Percentiles rank a stretch among this genome's conserved stretches.
Evolutionary conservation across 2,797 vertebrate species (phyloP).

Genomic region (Corythornis leucogaster): DNA sequence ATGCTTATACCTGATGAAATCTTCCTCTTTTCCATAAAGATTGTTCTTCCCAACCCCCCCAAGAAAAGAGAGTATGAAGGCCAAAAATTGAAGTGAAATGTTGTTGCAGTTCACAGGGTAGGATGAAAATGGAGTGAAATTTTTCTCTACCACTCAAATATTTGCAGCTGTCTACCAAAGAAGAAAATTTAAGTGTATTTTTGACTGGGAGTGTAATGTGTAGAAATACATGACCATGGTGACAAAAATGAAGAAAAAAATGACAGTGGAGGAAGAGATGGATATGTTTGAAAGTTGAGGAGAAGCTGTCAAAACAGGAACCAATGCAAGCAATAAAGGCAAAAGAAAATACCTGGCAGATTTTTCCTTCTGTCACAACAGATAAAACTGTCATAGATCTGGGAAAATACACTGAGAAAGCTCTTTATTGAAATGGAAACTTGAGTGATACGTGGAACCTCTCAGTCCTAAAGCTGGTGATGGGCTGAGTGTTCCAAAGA

Average conservation of each 20-base stretch:
- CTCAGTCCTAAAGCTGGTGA: not conserved
- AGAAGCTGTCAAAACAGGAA: conserved; percentile 12
- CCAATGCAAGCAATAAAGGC: not conserved
- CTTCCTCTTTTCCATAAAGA: not conserved
- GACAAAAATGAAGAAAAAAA: not conserved
- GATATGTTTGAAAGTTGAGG: not conserved
- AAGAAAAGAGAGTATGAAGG: not conserved
- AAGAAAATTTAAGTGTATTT: not conserved
- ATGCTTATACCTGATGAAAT: not conserved
- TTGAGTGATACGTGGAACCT: not conserved
- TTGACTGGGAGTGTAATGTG: not conserved
- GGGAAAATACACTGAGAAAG: not conserved
- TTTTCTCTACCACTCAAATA: not conserved
- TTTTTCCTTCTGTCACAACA: not conserved
- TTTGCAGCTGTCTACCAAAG: not conserved
- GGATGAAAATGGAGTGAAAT: not conserved
- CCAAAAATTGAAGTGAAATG: not conserved
- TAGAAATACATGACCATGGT: not conserved
- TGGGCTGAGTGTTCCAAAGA: not conserved
- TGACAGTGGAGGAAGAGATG: not conserved
- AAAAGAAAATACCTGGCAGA: not conserved
- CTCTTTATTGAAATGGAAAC: not conserved
- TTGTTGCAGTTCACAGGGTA: not conserved
- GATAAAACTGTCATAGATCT: not conserved
- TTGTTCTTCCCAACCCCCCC: no score